phyloP scores from a whole-genome alignment of 2,888 invertebrate genomes.

The Eristalinus sepulchralis region DNA sequence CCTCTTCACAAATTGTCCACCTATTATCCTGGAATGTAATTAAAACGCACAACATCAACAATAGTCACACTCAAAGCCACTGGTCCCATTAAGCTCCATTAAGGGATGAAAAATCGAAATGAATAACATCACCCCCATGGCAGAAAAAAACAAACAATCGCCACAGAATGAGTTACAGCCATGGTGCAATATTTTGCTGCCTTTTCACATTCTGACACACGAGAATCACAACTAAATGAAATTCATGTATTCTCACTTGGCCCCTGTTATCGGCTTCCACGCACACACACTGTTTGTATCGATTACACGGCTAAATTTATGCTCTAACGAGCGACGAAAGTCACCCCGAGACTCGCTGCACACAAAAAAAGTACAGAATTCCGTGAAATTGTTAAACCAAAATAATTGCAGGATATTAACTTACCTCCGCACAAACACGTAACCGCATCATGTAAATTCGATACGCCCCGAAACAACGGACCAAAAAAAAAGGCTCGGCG shows the following conservation, averaged over 20 bases:
- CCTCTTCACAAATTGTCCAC: too few relatives aligned
- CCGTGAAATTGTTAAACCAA: conserved; percentile 3
- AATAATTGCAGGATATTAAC: conserved; percentile 17
- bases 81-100: too few relatives aligned
- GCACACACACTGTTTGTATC: neutral
- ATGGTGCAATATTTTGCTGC: neutral
- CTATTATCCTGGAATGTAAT: too few relatives aligned
- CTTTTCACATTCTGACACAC: neutral
- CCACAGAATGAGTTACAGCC: neutral
- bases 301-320: conserved; percentile 7
- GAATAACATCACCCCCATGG: too few relatives aligned
- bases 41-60: too few relatives aligned
- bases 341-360: conserved; percentile 8
- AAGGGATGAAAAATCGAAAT: too few relatives aligned
- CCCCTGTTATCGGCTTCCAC: neutral
- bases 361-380: neutral
- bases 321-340: neutral
- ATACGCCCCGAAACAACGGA: neutral
- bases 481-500: neutral
- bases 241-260: neutral
- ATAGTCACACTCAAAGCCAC: too few relatives aligned
- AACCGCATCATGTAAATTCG: conserved; percentile 29
- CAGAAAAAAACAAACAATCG: neutral
- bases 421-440: neutral
- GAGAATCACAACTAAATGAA: neutral